phyloP scores from a whole-genome alignment of 1,140 invertebrate genomes.

The Vanessa atalanta region DNA sequence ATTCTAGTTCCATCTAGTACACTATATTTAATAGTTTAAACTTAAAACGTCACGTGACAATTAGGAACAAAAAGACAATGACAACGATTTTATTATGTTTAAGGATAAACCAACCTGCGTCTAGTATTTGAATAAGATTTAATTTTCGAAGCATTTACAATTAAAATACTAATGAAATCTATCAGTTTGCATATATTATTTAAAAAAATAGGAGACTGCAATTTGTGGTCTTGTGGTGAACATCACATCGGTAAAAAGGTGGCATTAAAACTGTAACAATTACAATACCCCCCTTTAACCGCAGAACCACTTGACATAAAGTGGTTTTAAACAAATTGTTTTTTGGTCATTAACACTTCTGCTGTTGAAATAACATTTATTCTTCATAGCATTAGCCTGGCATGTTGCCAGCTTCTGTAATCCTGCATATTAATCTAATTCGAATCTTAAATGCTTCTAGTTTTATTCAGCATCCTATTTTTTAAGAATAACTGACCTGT shows the following conservation, averaged over 20 bases:
- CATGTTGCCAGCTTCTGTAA: background rate
- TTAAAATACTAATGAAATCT: too few relatives aligned
- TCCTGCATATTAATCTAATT: conserved; percentile 1
- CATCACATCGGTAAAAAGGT: conserved; percentile 1
- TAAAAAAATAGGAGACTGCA: too few relatives aligned
- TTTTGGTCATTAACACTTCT: conserved; percentile 1
- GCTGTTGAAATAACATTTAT: conserved; percentile 10
- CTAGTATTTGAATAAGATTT: too few relatives aligned
- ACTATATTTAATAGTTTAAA: too few relatives aligned
- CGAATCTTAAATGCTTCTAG: background rate
- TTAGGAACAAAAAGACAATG: too few relatives aligned
- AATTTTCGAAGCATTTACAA: too few relatives aligned
- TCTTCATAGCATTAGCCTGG: background rate
- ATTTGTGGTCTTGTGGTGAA: conserved; percentile 7
- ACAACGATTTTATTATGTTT: too few relatives aligned
- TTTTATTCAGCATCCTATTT: background rate
- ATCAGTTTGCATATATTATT: too few relatives aligned
- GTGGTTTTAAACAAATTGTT: conserved; percentile 3
- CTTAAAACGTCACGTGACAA: too few relatives aligned
- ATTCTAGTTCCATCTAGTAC: too few relatives aligned
- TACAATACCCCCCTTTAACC: background rate
- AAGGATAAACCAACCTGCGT: too few relatives aligned
- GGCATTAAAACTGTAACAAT: conserved; percentile 4
- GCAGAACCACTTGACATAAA: conserved; percentile 1
- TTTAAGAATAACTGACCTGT: too few relatives aligned